A percentile compares a stretch with the other conserved stretches of the same genome.
phyloP scores from a whole-genome alignment of 2,888 invertebrate genomes.

The Eupithecia inturbata region DNA sequence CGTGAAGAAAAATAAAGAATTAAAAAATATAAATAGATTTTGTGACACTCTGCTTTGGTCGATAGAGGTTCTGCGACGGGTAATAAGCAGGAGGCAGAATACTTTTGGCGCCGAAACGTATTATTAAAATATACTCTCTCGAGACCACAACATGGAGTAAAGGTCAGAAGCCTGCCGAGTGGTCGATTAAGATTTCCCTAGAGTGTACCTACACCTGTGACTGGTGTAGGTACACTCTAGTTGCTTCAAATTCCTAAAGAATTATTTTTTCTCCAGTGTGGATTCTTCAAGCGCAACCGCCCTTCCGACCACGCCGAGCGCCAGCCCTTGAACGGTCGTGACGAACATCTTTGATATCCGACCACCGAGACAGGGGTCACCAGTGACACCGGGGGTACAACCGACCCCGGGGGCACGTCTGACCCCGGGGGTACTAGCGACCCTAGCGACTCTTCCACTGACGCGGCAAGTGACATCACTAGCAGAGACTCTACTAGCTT shows the following conservation, averaged over 20 bases:
- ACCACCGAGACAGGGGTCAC: constrained; percentile 52
- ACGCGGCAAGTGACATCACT: constrained; percentile 80
- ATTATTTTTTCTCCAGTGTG: constrained; percentile 85
- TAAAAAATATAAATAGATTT: no score
- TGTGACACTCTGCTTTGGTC: no score
- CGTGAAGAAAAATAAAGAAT: no score
- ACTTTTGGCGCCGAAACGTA: no score
- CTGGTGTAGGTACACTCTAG: no score
- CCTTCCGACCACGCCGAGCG: constrained; percentile 92
- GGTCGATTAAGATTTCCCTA: no score
- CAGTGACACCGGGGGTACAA: constrained; percentile 44
- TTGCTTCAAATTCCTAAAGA: neutral
- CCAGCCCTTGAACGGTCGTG: constrained; percentile 92
- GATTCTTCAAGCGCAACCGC: constrained; percentile 96
- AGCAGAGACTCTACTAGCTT: constrained; percentile 76
- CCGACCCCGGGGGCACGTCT: constrained; percentile 37
- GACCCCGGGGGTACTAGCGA: constrained; percentile 58
- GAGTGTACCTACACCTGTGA: no score
- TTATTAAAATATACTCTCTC: no score
- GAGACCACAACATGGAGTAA: no score
- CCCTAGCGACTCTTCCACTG: constrained; percentile 64
- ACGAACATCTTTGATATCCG: constrained; percentile 89
- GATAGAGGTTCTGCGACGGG: no score
- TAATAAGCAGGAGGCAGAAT: no score
- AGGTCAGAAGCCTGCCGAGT: no score